Percentiles rank a stretch among this genome's conserved stretches.
phyloP scores from a whole-genome alignment of 2,113 vertebrate genomes.

The Hyperopisus bebe region DNA sequence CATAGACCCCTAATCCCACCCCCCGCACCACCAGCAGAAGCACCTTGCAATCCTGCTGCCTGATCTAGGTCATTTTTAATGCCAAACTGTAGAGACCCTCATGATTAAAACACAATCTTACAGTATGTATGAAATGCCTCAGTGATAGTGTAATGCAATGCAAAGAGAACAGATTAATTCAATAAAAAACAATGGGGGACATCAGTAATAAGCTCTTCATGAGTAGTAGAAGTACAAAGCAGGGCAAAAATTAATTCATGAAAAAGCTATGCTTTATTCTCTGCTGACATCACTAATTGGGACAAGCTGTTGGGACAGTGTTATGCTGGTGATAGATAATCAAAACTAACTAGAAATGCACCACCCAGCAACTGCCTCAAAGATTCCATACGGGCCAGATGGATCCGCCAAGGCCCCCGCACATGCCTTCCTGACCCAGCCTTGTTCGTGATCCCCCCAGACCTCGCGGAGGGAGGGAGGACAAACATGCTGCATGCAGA shows the following conservation, averaged over 20 bases:
- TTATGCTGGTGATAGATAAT: constrained; percentile 43
- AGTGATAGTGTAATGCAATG: neutral
- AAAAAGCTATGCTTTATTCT: constrained; percentile 50
- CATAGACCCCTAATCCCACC: neutral
- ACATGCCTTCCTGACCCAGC: constrained; percentile 46
- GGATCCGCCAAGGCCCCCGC: constrained; percentile 47
- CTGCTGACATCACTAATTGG: constrained; percentile 61
- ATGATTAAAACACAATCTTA: neutral
- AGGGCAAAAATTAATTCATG: constrained; percentile 59
- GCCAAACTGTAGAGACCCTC: neutral
- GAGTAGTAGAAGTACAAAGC: neutral
- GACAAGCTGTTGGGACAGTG: constrained; percentile 55
- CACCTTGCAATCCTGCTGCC: neutral
- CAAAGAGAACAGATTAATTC: neutral
- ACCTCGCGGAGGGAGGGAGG: neutral
- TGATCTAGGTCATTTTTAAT: neutral
- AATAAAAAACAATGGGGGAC: neutral
- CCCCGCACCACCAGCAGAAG: neutral
- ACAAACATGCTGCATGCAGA: neutral
- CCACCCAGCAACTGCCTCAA: constrained; percentile 51
- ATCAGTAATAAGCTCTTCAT: neutral
- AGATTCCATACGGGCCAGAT: constrained; percentile 43
- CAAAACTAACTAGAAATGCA: constrained; percentile 57
- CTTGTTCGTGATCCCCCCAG: constrained; percentile 40
- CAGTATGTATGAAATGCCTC: neutral